Evolutionary conservation across 2,113 vertebrate species (phyloP).

Genomic region (Passer montanus): DNA sequence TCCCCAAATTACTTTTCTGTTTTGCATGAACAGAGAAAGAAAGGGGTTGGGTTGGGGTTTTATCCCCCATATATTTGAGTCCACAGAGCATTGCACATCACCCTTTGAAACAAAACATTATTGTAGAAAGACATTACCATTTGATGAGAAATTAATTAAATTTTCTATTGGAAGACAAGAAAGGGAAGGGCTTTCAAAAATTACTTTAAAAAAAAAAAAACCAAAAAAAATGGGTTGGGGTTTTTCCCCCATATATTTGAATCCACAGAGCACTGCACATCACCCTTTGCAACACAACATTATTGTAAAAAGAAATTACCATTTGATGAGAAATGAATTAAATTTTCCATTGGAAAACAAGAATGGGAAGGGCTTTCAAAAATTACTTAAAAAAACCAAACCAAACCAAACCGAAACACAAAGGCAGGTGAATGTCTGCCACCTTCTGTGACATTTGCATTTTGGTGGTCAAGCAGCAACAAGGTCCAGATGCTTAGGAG

Average conservation of each 20-base stretch:
- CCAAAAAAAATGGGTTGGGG: fast-evolving
- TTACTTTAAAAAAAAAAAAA: neutral
- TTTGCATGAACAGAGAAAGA: neutral
- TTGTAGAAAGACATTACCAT: neutral
- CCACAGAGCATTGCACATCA: neutral
- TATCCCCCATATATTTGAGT: neutral
- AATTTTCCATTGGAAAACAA: neutral
- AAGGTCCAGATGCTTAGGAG: neutral
- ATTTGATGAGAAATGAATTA: neutral
- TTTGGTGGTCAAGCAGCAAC: neutral
- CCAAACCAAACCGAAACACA: neutral
- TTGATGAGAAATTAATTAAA: neutral
- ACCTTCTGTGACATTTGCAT: neutral
- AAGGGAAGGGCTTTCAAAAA: neutral
- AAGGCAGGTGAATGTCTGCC: neutral
- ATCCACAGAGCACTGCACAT: neutral
- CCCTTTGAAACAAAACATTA: fast-evolving
- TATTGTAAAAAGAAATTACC: neutral
- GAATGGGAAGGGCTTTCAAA: neutral
- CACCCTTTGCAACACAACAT: neutral
- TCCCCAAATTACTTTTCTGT: neutral
- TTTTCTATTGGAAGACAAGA: neutral
- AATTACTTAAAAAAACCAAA: neutral
- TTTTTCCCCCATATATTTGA: fast-evolving
- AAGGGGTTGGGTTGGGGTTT: fast-evolving